phyloP scores from a whole-genome alignment of 1,140 invertebrate genomes.

The Solenopsis fugax region DNA sequence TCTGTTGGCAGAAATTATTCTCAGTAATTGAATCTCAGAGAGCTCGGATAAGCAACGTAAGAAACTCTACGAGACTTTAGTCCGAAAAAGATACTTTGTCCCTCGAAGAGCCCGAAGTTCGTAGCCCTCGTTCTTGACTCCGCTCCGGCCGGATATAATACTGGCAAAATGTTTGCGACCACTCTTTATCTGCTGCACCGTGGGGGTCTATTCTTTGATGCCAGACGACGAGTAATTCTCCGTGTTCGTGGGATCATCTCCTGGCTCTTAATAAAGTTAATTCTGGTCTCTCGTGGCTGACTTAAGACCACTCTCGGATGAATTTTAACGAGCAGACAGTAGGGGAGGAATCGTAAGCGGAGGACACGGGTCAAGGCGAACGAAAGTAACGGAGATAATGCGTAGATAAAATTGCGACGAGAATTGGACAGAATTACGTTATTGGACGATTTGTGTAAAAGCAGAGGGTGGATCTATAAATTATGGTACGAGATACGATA shows the following conservation, averaged over 20 bases:
- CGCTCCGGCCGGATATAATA: neutral
- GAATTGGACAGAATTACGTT: neutral
- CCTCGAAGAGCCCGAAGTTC: neutral
- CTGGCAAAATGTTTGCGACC: neutral
- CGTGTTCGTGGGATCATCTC: constrained; percentile 17
- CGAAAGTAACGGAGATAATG: constrained; percentile 16
- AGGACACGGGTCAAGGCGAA: constrained; percentile 19
- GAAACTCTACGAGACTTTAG: neutral
- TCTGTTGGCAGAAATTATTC: constrained; percentile 17
- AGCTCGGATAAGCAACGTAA: neutral
- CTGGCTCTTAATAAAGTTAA: constrained; percentile 48
- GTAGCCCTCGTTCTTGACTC: neutral
- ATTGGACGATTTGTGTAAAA: neutral
- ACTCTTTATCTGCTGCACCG: constrained; percentile 5
- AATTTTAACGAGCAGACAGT: constrained; percentile 36
- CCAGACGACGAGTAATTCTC: constrained; percentile 27
- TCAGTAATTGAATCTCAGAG: constrained; percentile 5
- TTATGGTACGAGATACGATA: neutral
- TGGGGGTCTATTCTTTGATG: neutral
- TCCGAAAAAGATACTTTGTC: neutral
- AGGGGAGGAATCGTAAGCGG: neutral
- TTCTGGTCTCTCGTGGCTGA: constrained; percentile 32
- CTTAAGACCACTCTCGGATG: constrained; percentile 20
- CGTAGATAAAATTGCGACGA: neutral
- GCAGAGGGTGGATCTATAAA: neutral